Percentiles rank a stretch among this genome's conserved stretches.
Conservation (phyloP, 1,140 invertebrate species). For the Calephelis nemesis region DNA sequence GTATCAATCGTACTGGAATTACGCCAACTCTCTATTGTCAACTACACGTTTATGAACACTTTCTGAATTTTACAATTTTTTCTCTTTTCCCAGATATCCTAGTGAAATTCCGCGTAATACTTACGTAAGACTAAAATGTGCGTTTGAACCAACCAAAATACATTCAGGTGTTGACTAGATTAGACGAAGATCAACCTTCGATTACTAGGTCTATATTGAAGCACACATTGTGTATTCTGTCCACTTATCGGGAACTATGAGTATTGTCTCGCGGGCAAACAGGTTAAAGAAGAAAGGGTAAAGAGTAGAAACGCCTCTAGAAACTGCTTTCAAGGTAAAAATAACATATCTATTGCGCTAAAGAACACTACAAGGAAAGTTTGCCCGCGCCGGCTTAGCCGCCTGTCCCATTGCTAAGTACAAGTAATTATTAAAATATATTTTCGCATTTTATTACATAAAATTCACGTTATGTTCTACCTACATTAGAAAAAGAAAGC, state of each 20-base stretch:
- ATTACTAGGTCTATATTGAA: slow-evolving; percentile 23
- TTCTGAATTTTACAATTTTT: not conserved
- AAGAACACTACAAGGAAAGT: slow-evolving; percentile 53
- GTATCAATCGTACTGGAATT: too few species aligned
- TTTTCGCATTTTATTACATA: slow-evolving; percentile 78
- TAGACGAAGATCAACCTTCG: slow-evolving; percentile 36
- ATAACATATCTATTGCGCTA: slow-evolving; percentile 37
- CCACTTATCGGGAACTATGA: slow-evolving; percentile 57
- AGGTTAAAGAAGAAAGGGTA: slow-evolving; percentile 27
- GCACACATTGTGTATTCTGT: slow-evolving; percentile 65
- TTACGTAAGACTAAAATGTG: slow-evolving; percentile 40
- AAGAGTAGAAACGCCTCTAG: slow-evolving; percentile 25
- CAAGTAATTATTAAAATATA: slow-evolving; percentile 79
- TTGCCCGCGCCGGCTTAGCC: slow-evolving; percentile 72
- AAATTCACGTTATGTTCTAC: slow-evolving; percentile 78
- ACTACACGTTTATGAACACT: too few species aligned
- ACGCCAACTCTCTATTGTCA: too few species aligned
- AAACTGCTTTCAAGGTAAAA: slow-evolving; percentile 8
- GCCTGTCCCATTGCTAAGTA: slow-evolving; percentile 71
- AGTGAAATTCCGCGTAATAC: not conserved
- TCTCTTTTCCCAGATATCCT: not conserved
- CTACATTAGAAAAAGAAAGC: slow-evolving; percentile 76
- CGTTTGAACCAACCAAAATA: slow-evolving; percentile 30
- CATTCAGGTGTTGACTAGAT: slow-evolving; percentile 50
- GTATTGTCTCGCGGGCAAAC: slow-evolving; percentile 74